Conservation (phyloP, 2,113 vertebrate species). For the Cyanocitta stelleri region DNA sequence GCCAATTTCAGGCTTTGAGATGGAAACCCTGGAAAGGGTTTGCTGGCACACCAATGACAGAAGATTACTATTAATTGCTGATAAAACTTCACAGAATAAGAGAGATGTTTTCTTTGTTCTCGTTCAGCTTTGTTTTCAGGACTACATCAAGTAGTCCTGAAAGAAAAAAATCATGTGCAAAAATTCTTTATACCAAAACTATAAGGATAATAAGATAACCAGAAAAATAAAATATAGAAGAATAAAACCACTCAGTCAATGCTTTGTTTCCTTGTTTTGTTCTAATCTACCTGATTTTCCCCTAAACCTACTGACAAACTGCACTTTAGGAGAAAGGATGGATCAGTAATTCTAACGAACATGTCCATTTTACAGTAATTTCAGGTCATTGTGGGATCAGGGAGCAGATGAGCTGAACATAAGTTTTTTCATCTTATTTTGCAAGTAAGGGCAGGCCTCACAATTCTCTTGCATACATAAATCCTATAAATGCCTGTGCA, state of each 20-base stretch:
- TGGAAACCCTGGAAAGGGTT: neutral
- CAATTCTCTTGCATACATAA: neutral
- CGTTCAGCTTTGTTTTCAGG: neutral
- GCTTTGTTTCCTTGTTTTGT: neutral
- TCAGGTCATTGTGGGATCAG: neutral
- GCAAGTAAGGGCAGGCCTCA: constrained; percentile 8
- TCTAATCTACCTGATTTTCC: neutral
- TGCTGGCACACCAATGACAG: neutral
- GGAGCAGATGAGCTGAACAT: neutral
- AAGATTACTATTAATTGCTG: neutral
- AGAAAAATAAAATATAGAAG: neutral
- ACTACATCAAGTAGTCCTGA: neutral
- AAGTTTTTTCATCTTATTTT: neutral
- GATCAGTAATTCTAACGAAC: neutral
- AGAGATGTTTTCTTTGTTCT: neutral
- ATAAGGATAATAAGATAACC: neutral
- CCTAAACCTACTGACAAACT: neutral
- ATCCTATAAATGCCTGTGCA: constrained; percentile 4
- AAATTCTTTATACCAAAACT: neutral
- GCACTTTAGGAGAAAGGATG: neutral
- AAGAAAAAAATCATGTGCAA: neutral
- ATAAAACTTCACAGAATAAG: neutral
- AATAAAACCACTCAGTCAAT: neutral
- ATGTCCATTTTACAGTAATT: neutral
- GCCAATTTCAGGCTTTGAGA: neutral